Evolutionary conservation across 2,113 vertebrate genomes (phyloP), one percentile per base, ranked within the genome.

Genomic region (Megalops atlanticus): DNA sequence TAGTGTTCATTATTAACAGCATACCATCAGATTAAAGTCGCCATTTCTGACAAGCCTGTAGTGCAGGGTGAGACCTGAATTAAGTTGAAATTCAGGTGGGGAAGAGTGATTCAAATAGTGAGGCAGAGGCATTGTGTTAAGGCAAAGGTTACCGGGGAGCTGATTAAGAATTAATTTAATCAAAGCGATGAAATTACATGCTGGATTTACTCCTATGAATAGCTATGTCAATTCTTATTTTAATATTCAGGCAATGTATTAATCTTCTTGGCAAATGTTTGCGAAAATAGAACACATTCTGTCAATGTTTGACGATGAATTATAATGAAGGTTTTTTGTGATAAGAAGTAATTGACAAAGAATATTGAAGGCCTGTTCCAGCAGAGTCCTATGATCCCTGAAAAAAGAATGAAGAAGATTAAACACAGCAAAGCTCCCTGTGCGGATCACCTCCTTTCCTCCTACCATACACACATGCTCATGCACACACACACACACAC

Each of bases 81-180:
- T 24, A 4, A 11, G 21, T 64, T 64, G 18, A 64, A 31, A 27
- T 45, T 45, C 43, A 45, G 43, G 43, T 45, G 43, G n/a, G n/a
- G n/a, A n/a, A n/a, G n/a, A 64, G 35, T 69, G 36, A 52, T 35
- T 72, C 21, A 39, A 43, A 52, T 15, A 52, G 69, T 47, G 43
- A 80, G n/a, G 5, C 71, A 73, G 35, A 73, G 39, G 15, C 21
- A 38, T 54, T n/a, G 3, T 68, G n/a, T 36, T 12, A 54, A 38
- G 70, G 43, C 5, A 52, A 70, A 80, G 69, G 69, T 52, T 73
- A 54, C 45, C 4, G 39, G 69, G 69, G 41, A 80, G 45, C 45
- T 80, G 78, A 40, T 39, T 80, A 49, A 16, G 35, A 73, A 80
- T 73, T 54, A 80, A 80, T 80, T 80, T 39, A 45, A 80, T 80